Evolutionary conservation across 2,888 invertebrate species (phyloP).

Genomic region (Dryobotodes eremita): DNA sequence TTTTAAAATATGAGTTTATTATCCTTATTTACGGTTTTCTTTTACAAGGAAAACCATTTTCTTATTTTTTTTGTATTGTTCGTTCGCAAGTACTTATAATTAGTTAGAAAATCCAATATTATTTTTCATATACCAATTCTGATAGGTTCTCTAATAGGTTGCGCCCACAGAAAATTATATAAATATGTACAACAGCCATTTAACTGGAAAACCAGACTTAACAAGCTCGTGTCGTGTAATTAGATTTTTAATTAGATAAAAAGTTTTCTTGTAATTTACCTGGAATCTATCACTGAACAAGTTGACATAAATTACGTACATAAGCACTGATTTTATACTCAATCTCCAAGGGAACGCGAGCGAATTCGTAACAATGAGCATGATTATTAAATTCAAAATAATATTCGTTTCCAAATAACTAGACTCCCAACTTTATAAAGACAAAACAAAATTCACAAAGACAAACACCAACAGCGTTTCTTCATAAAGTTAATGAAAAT

Average conservation of each 20-base stretch:
- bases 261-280: not conserved
- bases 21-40: slow-evolving; percentile 57
- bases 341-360: not conserved
- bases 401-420: slow-evolving; percentile 44
- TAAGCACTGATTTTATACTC: slow-evolving; percentile 10
- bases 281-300: slow-evolving; percentile 15
- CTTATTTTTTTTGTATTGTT: slow-evolving; percentile 35
- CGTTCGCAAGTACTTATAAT: slow-evolving; percentile 47
- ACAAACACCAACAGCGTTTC: slow-evolving; percentile 51
- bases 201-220: slow-evolving; percentile 2
- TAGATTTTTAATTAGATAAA: slow-evolving; percentile 2
- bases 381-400: slow-evolving; percentile 26
- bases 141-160: slow-evolving; percentile 18
- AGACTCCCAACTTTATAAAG: slow-evolving; percentile 45
- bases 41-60: slow-evolving; percentile 43
- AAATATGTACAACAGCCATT: slow-evolving; percentile 5
- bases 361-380: slow-evolving; percentile 8
- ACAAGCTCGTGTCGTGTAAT: not conserved
- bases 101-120: slow-evolving; percentile 32
- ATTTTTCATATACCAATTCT: slow-evolving; percentile 18
- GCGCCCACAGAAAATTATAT: slow-evolving; percentile 8
- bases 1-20: slow-evolving; percentile 60
- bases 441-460: slow-evolving; percentile 56
- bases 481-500: slow-evolving; percentile 62
- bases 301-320: not conserved